Evolutionary conservation across 2,797 vertebrate species (phyloP), one percentile per base, ranked within the genome.

Genomic region (Coilia nasus): DNA sequence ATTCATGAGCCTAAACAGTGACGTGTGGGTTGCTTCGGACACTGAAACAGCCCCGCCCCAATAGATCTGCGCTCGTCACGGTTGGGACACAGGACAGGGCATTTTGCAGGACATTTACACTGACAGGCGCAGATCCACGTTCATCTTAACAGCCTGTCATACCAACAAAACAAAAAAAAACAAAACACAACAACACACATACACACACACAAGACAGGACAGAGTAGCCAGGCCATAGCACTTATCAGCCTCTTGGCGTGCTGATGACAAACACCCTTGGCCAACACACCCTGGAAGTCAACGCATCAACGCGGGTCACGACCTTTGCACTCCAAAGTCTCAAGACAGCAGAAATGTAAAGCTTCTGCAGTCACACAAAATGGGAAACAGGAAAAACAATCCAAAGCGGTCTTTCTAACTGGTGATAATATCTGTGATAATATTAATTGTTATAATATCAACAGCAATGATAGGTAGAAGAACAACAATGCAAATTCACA

Each of bases 401-500:
- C 91, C 87, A 89, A 93, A 95, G 93, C 94, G 91, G 93, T 90
- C 86, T 88, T 88, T 87, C 90, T 94, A 93, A 78, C 82, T 88
- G 85, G 86, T 89, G 89, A 88, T 50, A 23, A 41, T 46, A 46
- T 62, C 62, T 71, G 60, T 84, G 11, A 90, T 81, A 64, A n/a
- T 41, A 85, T 86, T 82, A 91, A 92, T 83, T 85, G 85, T 81
- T 84, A 84, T 78, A 88, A 84, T 87, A 82, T 80, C 44, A 93
- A 92, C 86, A 88, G 84, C 85, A 89, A 90, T 90, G 82, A 91
- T 46, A 75, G 85, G 75, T 84, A 85, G 64, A 87, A 86, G 87
- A 75, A 86, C 85, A 90, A 90, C 15, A 91, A 88, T 91, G 85
- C 86, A 89, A 91, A 94, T 92, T 44, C 92, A 93, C 91, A 93